Percentiles rank a stretch among this genome's conserved stretches.
Conservation (phyloP, 2,888 invertebrate genomes). For the Agapetus fuscipes region DNA sequence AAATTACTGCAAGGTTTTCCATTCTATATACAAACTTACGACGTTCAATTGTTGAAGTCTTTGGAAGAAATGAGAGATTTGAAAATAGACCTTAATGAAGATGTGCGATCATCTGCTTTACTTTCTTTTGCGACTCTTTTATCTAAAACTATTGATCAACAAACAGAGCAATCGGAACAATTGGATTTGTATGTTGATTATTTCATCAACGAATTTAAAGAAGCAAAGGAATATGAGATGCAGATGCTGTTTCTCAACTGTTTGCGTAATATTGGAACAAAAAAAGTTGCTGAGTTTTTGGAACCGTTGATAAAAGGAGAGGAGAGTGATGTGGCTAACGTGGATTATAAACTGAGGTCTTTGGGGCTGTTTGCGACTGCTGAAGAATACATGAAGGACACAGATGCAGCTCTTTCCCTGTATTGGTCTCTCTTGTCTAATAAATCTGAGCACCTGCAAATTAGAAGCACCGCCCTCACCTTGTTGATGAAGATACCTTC, state of each 20-base stretch:
- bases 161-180: neutral
- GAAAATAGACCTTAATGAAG: neutral
- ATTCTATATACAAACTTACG: neutral
- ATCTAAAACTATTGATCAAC: neutral
- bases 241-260: neutral
- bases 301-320: neutral
- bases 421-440: neutral
- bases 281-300: neutral
- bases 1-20: neutral
- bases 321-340: neutral
- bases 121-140: neutral
- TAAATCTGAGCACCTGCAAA: neutral
- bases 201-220: neutral
- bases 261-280: neutral
- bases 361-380: neutral
- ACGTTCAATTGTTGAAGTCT: neutral
- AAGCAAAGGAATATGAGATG: neutral
- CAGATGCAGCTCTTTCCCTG: neutral
- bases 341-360: neutral
- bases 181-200: neutral
- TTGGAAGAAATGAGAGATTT: neutral
- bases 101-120: neutral
- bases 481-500: neutral
- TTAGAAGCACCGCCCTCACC: neutral
- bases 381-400: neutral